Base-by-base conservation (phyloP, 1,140 invertebrate species). In the Vollenhovia emeryi region DNA sequence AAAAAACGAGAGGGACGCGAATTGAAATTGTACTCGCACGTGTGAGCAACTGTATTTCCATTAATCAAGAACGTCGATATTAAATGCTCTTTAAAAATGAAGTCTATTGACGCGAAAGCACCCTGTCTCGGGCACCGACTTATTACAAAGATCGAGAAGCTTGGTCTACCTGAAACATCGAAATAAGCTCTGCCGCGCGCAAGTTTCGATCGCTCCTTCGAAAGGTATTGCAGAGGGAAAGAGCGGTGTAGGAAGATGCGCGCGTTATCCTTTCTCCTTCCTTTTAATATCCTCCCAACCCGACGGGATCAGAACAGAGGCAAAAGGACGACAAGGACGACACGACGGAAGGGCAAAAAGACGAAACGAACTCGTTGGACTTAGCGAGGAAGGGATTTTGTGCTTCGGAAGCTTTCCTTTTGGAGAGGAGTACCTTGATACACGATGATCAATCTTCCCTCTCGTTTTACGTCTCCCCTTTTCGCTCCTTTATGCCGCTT, bases 261-360 rank as follows among this genome's bases (percentile, higher is more conserved):
- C 74, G 71, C 74, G 57, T 79, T 79, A 66, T 79, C 45, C 60
- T 64, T 60, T 76, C 7, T 11, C 15, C 43, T 92, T 48, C 88
- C 87, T 87, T 84, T 87, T 82, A 73, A 80, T 73, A 82, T 71
- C 66, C 50, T 73, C 36, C 15, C 36, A 36, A 24, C 55, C 52
- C 66, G 48, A 8, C 30, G 78, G 33, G 78, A 82, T 82, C 78
- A 82, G 50, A 80, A 57, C 36, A 50, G 66, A 59, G 36, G 78
- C 36, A 73, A 82, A 82, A 82, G 48, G 66, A 80, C 24, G 73
- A 45, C 43, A 15, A 66, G n/a, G 27, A 52, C 36, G 24, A 24
- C 45, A 89, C 90, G 90, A 90, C 90, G 87, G 60, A 75, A 48
- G 27, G 40, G 36, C 11, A 73, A 33, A 48, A 57, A 36, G 30